These are phyloP conservation scores for Boulengeromyrus knoepffleri DNA, from an alignment of 2,113 vertebrate genomes.

Conservation along the genomic window DNA sequence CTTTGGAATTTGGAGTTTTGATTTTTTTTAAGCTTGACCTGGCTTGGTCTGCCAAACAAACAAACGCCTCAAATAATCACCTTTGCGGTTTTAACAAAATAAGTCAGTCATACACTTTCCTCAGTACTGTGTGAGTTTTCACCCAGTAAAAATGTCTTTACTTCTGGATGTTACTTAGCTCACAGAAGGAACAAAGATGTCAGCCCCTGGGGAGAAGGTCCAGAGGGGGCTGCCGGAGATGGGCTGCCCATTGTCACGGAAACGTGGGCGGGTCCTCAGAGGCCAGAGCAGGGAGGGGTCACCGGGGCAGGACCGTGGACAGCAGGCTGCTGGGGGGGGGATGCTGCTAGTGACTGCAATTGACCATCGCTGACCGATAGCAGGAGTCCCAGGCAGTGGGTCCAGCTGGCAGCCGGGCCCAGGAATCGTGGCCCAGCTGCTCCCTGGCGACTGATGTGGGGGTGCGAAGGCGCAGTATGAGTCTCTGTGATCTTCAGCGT, in stretches of 20 bases:
- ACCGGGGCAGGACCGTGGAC: constrained; percentile 55
- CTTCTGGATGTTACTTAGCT: not conserved
- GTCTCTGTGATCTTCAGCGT: not conserved
- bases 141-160: not conserved
- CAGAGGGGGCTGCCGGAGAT: not conserved
- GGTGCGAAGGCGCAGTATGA: constrained; percentile 4
- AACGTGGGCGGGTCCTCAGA: constrained; percentile 57
- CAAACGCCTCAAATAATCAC: not conserved
- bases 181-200: not conserved
- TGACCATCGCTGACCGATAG: constrained; percentile 46
- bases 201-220: not conserved
- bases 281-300: constrained; percentile 55
- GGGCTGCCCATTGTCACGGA: constrained; percentile 46
- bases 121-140: not conserved
- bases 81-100: not conserved
- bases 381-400: constrained; percentile 38
- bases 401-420: constrained; percentile 48
- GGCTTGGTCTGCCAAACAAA: not conserved
- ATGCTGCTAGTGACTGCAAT: constrained; percentile 44
- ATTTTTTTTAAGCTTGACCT: not conserved
- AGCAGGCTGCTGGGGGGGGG: constrained; percentile 52
- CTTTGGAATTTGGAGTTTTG: not conserved
- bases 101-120: no score
- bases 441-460: constrained; percentile 47
- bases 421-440: constrained; percentile 61